A percentile compares a stretch with the other conserved stretches of the same genome.
These are phyloP conservation scores for Argyrosomus regius DNA, from an alignment of 2,797 vertebrate species.

Conservation along the genomic window DNA sequence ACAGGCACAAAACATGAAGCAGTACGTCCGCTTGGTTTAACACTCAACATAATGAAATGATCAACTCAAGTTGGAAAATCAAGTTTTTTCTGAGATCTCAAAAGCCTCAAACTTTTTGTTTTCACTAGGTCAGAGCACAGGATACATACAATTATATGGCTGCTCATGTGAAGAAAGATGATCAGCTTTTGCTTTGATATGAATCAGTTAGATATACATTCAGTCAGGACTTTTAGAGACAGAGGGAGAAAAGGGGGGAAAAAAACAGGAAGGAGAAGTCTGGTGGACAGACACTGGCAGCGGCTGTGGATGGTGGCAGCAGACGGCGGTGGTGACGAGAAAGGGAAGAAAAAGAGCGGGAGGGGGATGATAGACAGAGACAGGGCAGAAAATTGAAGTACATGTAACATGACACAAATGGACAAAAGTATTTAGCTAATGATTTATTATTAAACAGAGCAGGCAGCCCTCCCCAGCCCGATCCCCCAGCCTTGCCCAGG, in stretches of 20 bases:
- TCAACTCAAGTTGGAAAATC: conserved; percentile 53
- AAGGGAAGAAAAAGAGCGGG: conserved; percentile 17
- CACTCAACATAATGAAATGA: conserved; percentile 41
- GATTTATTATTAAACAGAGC: conserved; percentile 90
- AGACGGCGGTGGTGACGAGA: conserved; percentile 44
- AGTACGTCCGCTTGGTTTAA: conserved; percentile 32
- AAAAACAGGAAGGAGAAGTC: conserved; percentile 38
- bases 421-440: conserved; percentile 91
- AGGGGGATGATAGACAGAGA: conserved; percentile 69
- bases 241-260: neutral
- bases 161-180: conserved; percentile 29
- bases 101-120: conserved; percentile 29
- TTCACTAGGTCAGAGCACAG: conserved; percentile 9
- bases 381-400: conserved; percentile 86
- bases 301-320: conserved; percentile 52
- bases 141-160: conserved; percentile 17
- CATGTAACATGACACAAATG: conserved; percentile 90
- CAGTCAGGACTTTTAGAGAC: conserved; percentile 15
- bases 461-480: conserved; percentile 73
- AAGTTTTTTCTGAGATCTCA: neutral
- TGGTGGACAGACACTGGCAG: conserved; percentile 49
- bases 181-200: conserved; percentile 25
- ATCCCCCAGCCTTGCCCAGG: conserved; percentile 79
- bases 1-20: conserved; percentile 32
- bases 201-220: conserved; percentile 28